phyloP scores from a whole-genome alignment of 2,888 invertebrate species.

The Choreutis nemorana region DNA sequence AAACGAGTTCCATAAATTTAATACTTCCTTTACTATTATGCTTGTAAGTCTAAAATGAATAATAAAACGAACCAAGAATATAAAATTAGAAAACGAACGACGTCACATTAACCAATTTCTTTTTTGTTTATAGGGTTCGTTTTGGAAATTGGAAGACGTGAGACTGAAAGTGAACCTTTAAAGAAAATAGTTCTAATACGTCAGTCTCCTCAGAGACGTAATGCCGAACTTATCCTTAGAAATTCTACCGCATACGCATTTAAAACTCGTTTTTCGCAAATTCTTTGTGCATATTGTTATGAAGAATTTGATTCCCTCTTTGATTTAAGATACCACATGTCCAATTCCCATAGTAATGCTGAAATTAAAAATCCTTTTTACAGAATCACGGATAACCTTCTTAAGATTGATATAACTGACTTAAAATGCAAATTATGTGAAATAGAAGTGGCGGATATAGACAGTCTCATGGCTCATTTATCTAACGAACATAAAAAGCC shows the following conservation, averaged over 20 bases:
- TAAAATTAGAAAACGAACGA: too few species aligned
- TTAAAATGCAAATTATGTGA: slow-evolving; percentile 46
- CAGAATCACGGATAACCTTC: slow-evolving; percentile 47
- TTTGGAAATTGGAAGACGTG: slow-evolving; percentile 50
- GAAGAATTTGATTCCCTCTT: slow-evolving; percentile 36
- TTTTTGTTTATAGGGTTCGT: slow-evolving; percentile 60
- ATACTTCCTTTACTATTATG: too few species aligned
- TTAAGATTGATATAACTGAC: slow-evolving; percentile 52
- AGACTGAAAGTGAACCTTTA: slow-evolving; percentile 38
- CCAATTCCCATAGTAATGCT: slow-evolving; percentile 32
- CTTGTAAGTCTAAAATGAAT: too few species aligned
- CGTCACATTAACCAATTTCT: slow-evolving; percentile 42
- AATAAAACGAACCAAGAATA: too few species aligned
- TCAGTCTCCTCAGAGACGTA: slow-evolving; percentile 52
- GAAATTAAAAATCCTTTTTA: slow-evolving; percentile 51
- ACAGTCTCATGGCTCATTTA: slow-evolving; percentile 44
- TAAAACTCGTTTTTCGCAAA: slow-evolving; percentile 50
- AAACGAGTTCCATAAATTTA: too few species aligned
- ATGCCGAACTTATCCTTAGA: slow-evolving; percentile 48
- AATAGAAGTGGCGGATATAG: slow-evolving; percentile 33
- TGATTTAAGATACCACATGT: slow-evolving; percentile 41
- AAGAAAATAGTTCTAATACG: slow-evolving; percentile 54
- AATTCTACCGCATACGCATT: slow-evolving; percentile 52
- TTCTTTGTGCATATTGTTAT: slow-evolving; percentile 49
- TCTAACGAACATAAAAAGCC: slow-evolving; percentile 38